Evolutionary conservation across 2,113 vertebrate species (phyloP), one percentile per base, ranked within the genome.

Genomic region (Rhegmatorhina hoffmannsi): DNA sequence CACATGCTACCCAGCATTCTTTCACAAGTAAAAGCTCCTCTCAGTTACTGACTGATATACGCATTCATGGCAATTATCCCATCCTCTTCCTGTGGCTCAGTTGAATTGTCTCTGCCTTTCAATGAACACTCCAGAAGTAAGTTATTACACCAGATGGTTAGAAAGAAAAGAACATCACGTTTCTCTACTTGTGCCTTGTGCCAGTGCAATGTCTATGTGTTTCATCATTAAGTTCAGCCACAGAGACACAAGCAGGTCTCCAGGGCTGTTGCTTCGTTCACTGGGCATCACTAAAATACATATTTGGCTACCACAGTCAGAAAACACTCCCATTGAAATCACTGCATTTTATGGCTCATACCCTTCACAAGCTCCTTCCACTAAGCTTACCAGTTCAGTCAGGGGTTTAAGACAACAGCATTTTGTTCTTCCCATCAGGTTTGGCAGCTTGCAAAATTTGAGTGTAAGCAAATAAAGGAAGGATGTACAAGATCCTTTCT

Each of bases 161-260:
- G 60, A 78, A 88, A 74, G 62, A 66, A 76, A 75, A 75, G 31
- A 74, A 84, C 24, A 87, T n/a, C 5, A 1, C 25, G 11, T 70
- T 28, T 56, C 20, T 75, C 73, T 82, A n/a, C 40, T 83, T 56
- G 24, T 64, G 20, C 14, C 72, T 44, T 72, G 26, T 72, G 53
- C 11, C 63, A 64, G 29, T 2, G 31, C 55, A 69, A 4, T 1
- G 5, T 28, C 43, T 50, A 1, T 1, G 17, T 21, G 15, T 40
- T 66, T 49, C 64, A 55, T 50, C n/a, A 64, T 34, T 28, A 66
- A 19, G n/a, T 34, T 46, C 55, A 69, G n/a, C 21, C 47, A 14
- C 7, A 17, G 28, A 82, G 53, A 49, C 15, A 50, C 17, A 33
- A 19, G 18, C 1, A 86, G 28, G 18, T 53, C 52, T 92, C 33